Conservation (phyloP, 2,888 invertebrate species). For the Aquatica leii region DNA sequence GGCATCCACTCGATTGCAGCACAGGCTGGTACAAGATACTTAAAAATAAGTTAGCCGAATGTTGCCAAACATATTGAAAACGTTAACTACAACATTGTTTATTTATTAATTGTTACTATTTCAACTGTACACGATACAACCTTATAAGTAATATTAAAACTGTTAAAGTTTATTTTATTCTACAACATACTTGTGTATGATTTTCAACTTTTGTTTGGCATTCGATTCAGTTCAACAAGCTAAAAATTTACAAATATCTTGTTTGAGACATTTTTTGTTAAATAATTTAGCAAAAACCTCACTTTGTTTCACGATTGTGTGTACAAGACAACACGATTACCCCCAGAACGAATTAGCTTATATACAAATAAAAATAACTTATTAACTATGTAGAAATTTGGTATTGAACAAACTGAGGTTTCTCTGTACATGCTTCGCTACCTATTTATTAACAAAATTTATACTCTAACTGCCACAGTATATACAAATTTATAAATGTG, state of each 20-base stretch:
- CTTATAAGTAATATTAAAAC: slow-evolving; percentile 30
- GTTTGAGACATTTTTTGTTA: slow-evolving; percentile 39
- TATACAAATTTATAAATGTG: slow-evolving; percentile 20
- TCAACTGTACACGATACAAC: slow-evolving; percentile 35
- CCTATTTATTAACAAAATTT: slow-evolving; percentile 35
- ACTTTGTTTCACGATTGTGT: slow-evolving; percentile 36
- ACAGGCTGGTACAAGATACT: slow-evolving; percentile 43
- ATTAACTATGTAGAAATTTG: slow-evolving; percentile 43
- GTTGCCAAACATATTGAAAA: slow-evolving; percentile 37
- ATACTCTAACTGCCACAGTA: slow-evolving; percentile 36
- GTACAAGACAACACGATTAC: slow-evolving; percentile 7
- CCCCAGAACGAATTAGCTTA: slow-evolving; percentile 21
- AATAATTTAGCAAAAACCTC: slow-evolving; percentile 36
- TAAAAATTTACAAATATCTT: slow-evolving; percentile 35
- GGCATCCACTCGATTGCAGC: slow-evolving; percentile 57
- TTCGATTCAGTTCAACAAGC: slow-evolving; percentile 35
- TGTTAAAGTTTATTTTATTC: slow-evolving; percentile 24
- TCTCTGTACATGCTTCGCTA: slow-evolving; percentile 19
- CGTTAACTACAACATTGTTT: slow-evolving; percentile 30
- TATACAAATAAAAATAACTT: slow-evolving; percentile 45
- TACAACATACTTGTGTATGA: slow-evolving; percentile 18
- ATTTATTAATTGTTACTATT: slow-evolving; percentile 30
- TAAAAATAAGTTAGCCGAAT: slow-evolving; percentile 31
- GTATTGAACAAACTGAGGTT: slow-evolving; percentile 47
- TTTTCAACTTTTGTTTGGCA: slow-evolving; percentile 36